Conservation (phyloP, 2,797 vertebrate species). For the Acestrorhynchus altus region DNA sequence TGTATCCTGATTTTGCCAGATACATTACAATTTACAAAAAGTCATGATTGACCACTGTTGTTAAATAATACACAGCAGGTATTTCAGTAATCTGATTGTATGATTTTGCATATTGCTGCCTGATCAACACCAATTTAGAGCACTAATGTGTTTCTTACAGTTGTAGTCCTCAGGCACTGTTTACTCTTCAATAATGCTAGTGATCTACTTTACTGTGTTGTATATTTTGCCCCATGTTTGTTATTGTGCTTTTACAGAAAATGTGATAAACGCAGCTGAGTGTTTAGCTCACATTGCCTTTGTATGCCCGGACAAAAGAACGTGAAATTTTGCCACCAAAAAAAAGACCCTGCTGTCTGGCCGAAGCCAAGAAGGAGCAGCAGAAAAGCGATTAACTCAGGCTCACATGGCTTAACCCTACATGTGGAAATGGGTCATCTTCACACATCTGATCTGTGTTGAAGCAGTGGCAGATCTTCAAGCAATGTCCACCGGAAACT, state of each 20-base stretch:
- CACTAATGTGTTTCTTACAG: background rate
- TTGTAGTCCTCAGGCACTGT: background rate
- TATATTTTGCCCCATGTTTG: background rate
- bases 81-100: background rate
- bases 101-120: background rate
- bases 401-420: constrained; percentile 5
- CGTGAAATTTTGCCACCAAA: background rate
- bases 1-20: background rate
- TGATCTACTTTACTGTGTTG: background rate
- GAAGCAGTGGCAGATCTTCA: background rate
- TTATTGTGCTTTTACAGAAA: background rate
- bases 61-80: background rate
- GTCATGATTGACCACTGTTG: background rate
- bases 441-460: constrained; percentile 28
- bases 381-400: constrained; percentile 23
- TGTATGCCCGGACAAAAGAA: background rate
- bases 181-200: background rate
- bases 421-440: constrained; percentile 30
- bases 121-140: background rate
- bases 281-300: background rate
- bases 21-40: background rate
- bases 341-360: background rate
- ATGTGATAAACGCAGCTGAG: background rate
- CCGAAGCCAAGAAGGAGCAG: background rate
- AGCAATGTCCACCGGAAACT: constrained; percentile 9